Conservation (phyloP, 2,888 invertebrate genomes). For the Xestia xanthographa region DNA sequence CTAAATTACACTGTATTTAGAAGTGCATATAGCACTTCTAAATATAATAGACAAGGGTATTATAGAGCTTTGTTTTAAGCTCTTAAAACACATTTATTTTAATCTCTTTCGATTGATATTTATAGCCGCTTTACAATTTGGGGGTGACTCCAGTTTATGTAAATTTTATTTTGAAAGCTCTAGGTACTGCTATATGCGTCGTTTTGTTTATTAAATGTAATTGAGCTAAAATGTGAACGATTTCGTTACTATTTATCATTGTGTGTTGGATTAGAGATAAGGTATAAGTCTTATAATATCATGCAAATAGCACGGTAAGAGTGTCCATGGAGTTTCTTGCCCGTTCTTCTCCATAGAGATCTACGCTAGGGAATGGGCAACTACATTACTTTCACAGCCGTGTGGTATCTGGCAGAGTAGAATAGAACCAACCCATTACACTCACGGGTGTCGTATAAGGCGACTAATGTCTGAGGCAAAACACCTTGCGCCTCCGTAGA, state of each 20-base stretch:
- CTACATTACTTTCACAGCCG: no score
- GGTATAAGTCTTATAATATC: not conserved
- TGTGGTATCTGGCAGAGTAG: no score
- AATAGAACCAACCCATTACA: no score
- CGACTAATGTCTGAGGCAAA: no score
- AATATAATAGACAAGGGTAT: slow-evolving; percentile 6
- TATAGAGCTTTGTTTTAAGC: slow-evolving; percentile 12
- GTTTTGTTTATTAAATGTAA: slow-evolving; percentile 4
- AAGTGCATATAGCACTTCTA: slow-evolving; percentile 5
- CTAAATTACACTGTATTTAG: not conserved
- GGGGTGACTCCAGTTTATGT: not conserved
- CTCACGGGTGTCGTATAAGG: no score
- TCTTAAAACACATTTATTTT: slow-evolving; percentile 11
- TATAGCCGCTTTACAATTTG: slow-evolving; percentile 15
- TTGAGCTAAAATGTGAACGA: slow-evolving; percentile 13
- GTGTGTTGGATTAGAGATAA: not conserved
- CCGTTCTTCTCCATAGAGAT: no score
- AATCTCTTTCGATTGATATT: slow-evolving; percentile 51
- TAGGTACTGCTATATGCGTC: not conserved
- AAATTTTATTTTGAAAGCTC: slow-evolving; percentile 15
- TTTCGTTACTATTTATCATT: slow-evolving; percentile 2
- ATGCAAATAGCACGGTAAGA: no score
- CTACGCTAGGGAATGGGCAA: no score
- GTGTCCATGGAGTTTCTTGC: no score
- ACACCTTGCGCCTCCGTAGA: no score